These are phyloP conservation scores for Scaptomyza hsui DNA, from an alignment of 1,140 invertebrate genomes.

Conservation along the genomic window DNA sequence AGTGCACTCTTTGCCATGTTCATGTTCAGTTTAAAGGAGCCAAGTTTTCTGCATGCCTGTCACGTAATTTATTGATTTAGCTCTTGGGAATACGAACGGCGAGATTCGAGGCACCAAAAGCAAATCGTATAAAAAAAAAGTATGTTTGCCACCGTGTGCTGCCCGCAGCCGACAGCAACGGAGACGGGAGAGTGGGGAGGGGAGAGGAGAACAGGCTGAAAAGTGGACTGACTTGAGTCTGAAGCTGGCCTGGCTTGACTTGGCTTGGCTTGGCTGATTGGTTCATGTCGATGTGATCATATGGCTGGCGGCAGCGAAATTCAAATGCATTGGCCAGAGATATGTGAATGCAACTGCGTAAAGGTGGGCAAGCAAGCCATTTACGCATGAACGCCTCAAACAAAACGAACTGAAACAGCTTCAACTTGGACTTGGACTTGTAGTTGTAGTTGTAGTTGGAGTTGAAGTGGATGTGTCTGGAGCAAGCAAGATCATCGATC, in stretches of 20 bases:
- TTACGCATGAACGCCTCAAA: slow-evolving; percentile 79
- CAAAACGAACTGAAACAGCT: slow-evolving; percentile 55
- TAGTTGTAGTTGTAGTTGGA: too few relatives aligned
- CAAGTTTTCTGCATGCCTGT: slow-evolving; percentile 82
- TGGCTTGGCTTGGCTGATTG: slow-evolving; percentile 50
- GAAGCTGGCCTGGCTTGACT: slow-evolving; percentile 42
- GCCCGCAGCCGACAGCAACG: slow-evolving; percentile 30
- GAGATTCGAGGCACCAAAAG: slow-evolving; percentile 41
- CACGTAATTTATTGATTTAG: slow-evolving; percentile 84
- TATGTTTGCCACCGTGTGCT: slow-evolving; percentile 75
- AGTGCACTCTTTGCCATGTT: slow-evolving; percentile 18
- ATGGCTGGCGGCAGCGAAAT: slow-evolving; percentile 75
- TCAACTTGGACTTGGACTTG: slow-evolving; percentile 24
- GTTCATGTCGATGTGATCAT: slow-evolving; percentile 73
- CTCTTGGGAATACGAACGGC: slow-evolving; percentile 80
- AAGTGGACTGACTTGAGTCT: slow-evolving; percentile 56
- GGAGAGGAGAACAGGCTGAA: background rate
- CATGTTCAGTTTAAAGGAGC: slow-evolving; percentile 55
- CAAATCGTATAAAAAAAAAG: slow-evolving; percentile 67
- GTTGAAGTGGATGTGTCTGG: slow-evolving; percentile 22
- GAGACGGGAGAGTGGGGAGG: background rate
- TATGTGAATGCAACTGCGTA: slow-evolving; percentile 78
- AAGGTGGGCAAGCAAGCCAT: slow-evolving; percentile 45
- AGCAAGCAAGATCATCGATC: slow-evolving; percentile 45
- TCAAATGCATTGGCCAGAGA: slow-evolving; percentile 75